Conservation (phyloP, 2,797 vertebrate genomes). For the Catamblyrhynchus diadema region DNA sequence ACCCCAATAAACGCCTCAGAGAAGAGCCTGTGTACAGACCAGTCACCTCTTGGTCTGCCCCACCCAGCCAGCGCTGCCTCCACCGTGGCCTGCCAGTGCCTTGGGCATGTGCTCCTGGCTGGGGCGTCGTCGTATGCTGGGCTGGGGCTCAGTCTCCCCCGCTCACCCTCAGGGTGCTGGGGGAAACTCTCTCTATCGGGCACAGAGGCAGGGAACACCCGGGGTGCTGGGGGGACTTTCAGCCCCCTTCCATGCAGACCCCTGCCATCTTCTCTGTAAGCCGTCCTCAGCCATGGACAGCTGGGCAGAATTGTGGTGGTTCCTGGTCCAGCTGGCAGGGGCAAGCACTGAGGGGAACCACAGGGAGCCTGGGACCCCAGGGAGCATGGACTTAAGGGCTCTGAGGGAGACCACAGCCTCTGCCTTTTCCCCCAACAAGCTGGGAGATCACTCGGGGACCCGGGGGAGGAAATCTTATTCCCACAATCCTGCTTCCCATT, state of each 20-base stretch:
- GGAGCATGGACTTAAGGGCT: rapidly evolving
- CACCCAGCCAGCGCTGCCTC: neutral
- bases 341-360: neutral
- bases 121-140: rapidly evolving
- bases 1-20: neutral
- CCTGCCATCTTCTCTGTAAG: no score
- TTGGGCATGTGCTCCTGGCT: neutral
- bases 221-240: neutral
- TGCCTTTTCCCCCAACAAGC: neutral
- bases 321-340: neutral
- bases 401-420: neutral
- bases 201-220: neutral
- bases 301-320: neutral
- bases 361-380: rapidly evolving
- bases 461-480: neutral
- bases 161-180: neutral
- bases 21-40: neutral
- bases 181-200: neutral
- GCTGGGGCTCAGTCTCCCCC: neutral
- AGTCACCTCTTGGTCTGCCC: neutral
- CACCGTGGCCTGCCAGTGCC: neutral
- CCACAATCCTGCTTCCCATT: neutral
- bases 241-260: neutral
- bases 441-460: neutral
- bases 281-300: neutral